Evolutionary conservation across 2,797 vertebrate species (phyloP).

Genomic region (Peromyscus attwateri): DNA sequence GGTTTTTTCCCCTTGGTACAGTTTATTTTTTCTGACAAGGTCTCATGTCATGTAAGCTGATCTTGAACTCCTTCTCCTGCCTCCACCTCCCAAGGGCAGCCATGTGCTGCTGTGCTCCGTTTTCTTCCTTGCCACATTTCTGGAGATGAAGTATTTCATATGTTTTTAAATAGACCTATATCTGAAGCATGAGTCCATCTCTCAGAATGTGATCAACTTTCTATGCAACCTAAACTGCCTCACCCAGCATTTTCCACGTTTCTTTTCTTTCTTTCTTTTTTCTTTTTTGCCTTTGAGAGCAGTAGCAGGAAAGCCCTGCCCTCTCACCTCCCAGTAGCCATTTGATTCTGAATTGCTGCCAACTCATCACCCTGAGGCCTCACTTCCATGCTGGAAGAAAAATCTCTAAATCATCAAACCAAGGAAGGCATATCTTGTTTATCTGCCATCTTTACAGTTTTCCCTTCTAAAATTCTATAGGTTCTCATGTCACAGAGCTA

Average conservation of each 20-base stretch:
- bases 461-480: neutral
- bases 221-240: neutral
- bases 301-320: neutral
- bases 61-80: neutral
- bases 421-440: neutral
- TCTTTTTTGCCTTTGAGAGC: neutral
- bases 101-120: neutral
- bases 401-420: neutral
- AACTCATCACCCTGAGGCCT: neutral
- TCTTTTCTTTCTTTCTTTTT: neutral
- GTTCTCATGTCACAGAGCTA: conserved; percentile 1
- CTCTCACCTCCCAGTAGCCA: neutral
- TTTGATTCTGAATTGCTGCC: neutral
- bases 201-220: neutral
- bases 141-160: neutral
- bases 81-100: neutral
- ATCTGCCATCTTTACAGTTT: neutral
- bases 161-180: neutral
- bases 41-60: neutral
- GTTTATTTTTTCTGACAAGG: neutral
- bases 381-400: neutral
- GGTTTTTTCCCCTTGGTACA: neutral
- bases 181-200: neutral
- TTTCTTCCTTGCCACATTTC: neutral
- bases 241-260: neutral